These are phyloP conservation scores for Globicephala melas DNA, from an alignment of 2,113 vertebrate genomes.

Conservation along the genomic window DNA sequence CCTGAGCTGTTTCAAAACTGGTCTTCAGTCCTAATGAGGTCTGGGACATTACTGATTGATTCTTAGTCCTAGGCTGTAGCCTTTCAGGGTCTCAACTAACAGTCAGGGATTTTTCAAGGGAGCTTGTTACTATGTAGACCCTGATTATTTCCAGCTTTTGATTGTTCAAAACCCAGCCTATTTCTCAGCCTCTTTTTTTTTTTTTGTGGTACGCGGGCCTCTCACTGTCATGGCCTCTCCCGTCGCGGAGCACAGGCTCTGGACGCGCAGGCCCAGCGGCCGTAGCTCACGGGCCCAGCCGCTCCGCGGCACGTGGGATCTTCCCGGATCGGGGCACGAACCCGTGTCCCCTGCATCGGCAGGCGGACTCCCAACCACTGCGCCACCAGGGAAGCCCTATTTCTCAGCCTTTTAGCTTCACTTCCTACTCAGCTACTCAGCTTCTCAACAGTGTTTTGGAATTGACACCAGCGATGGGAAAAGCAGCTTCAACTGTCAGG, in stretches of 20 bases:
- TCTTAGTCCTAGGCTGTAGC: neutral
- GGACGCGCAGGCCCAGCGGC: too few relatives aligned
- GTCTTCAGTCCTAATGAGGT: neutral
- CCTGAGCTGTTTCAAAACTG: neutral
- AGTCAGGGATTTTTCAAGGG: neutral
- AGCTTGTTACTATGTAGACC: neutral
- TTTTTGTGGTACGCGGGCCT: too few relatives aligned
- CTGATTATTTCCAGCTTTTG: neutral
- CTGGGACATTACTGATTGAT: neutral
- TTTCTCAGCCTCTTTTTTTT: neutral
- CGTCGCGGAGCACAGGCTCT: too few relatives aligned
- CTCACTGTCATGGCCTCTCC: too few relatives aligned
- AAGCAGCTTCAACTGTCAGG: neutral
- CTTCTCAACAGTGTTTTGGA: neutral
- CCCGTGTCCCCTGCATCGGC: accelerated
- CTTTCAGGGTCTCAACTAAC: neutral
- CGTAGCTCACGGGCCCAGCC: too few relatives aligned
- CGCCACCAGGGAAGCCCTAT: too few relatives aligned
- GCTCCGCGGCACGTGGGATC: too few relatives aligned
- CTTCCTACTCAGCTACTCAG: neutral
- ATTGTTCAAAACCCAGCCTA: neutral
- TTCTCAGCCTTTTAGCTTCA: neutral
- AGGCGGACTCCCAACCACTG: too few relatives aligned
- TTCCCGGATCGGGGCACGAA: too few relatives aligned
- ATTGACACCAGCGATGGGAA: neutral